phyloP scores from a whole-genome alignment of 64 coral and sea anemone genomes.

The Porites australiensis region DNA sequence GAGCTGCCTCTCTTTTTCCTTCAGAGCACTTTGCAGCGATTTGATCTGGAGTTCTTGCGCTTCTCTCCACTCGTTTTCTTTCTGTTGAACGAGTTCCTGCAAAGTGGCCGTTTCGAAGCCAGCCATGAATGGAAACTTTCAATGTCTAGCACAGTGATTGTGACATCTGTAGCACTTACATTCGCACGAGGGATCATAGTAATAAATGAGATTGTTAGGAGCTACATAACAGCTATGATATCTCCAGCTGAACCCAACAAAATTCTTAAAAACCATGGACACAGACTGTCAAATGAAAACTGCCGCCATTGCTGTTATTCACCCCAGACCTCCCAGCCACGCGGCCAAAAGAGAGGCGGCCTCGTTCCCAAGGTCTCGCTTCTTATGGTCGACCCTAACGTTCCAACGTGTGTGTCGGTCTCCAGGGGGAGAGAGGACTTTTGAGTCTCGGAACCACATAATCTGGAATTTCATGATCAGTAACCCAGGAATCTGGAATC shows the following conservation, averaged over 20 bases:
- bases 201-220: background rate
- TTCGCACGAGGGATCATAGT: conserved; percentile 22
- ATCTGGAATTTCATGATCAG: too few species aligned
- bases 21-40: conserved; percentile 73
- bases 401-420: too few species aligned
- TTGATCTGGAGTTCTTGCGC: conserved; percentile 79
- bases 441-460: too few species aligned
- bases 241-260: too few species aligned
- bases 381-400: too few species aligned
- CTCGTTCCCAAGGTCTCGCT: too few species aligned
- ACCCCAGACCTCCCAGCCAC: background rate
- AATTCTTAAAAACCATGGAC: background rate
- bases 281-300: background rate
- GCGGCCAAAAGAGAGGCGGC: background rate
- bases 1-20: conserved; percentile 78
- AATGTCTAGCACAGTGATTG: background rate
- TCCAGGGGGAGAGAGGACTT: too few species aligned
- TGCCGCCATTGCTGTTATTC: background rate
- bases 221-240: background rate
- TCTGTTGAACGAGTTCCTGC: conserved; percentile 85
- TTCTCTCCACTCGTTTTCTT: conserved; percentile 98
- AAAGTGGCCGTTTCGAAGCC: conserved; percentile 15
- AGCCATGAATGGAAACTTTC: background rate
- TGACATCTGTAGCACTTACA: background rate
- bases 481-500: too few species aligned